phyloP scores from a whole-genome alignment of 2,797 vertebrate genomes.

The Poeciliopsis infans region DNA sequence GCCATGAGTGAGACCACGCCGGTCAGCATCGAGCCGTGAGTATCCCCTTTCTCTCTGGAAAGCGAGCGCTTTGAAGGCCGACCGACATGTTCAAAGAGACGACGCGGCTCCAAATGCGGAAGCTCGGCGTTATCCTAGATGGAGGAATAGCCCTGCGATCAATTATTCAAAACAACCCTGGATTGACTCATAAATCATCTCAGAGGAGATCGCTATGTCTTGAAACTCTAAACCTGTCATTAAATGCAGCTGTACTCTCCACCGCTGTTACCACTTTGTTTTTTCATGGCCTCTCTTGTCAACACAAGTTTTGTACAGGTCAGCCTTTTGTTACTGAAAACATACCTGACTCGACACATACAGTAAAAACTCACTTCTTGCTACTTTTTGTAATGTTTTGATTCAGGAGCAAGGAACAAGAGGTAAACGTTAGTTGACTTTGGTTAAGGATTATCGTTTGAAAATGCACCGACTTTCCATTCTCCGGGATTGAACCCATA shows the following conservation, averaged over 20 bases:
- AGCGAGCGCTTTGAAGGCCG: constrained; percentile 9
- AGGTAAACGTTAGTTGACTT: background rate
- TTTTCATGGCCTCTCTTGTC: background rate
- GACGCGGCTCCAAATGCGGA: background rate
- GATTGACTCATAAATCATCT: constrained; percentile 31
- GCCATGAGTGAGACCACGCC: constrained; percentile 94
- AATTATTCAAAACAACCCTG: constrained; percentile 47
- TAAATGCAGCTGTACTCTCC: background rate
- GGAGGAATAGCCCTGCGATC: constrained; percentile 31
- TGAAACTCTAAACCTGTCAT: constrained; percentile 45
- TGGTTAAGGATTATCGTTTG: background rate
- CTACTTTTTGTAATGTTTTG: background rate
- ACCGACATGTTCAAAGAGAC: constrained; percentile 29
- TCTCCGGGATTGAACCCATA: background rate
- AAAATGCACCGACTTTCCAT: background rate
- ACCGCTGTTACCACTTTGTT: constrained; percentile 25
- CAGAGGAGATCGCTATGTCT: constrained; percentile 22
- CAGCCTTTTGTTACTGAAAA: background rate
- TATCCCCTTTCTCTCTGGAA: constrained; percentile 54
- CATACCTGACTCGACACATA: background rate
- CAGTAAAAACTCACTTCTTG: background rate
- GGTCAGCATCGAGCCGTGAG: constrained; percentile 98
- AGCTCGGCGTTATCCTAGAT: constrained; percentile 15
- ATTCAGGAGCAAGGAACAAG: background rate
- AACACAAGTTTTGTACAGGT: background rate